These are phyloP conservation scores for Dicaeum eximium DNA, from an alignment of 2,113 vertebrate genomes.

Conservation along the genomic window DNA sequence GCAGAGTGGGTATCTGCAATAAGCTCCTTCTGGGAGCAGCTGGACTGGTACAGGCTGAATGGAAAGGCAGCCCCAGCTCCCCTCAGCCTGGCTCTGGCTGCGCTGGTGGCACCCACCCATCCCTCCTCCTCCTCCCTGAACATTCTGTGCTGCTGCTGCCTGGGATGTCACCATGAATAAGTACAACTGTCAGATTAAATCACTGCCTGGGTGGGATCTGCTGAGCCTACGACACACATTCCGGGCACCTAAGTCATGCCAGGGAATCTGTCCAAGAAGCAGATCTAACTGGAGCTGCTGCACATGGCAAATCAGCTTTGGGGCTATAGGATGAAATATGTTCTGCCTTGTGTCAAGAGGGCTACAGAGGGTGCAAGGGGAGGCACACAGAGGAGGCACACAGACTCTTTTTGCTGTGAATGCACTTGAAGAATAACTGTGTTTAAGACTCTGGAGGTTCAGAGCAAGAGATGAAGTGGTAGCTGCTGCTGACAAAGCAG, in stretches of 20 bases:
- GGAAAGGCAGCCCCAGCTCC: neutral
- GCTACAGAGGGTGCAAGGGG: neutral
- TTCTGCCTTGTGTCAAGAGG: neutral
- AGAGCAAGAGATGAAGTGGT: neutral
- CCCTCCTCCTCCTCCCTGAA: constrained; percentile 15
- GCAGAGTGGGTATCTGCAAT: neutral
- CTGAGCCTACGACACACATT: neutral
- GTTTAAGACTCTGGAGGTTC: neutral
- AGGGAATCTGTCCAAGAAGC: constrained; percentile 36
- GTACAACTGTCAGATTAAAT: constrained; percentile 58
- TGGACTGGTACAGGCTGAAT: neutral
- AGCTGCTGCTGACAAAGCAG: neutral
- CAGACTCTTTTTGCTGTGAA: neutral
- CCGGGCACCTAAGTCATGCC: constrained; percentile 25
- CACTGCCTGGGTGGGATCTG: constrained; percentile 32
- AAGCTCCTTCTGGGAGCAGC: neutral
- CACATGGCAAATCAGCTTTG: constrained; percentile 36
- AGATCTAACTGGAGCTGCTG: constrained; percentile 11
- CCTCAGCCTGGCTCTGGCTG: neutral
- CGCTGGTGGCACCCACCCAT: rapidly evolving
- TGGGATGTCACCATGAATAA: neutral
- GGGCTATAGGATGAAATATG: neutral
- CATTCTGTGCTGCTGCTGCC: constrained; percentile 26
- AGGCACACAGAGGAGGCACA: neutral
- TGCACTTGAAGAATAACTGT: neutral